phyloP scores from a whole-genome alignment of 2,113 vertebrate species.

The Syngnathus scovelli region DNA sequence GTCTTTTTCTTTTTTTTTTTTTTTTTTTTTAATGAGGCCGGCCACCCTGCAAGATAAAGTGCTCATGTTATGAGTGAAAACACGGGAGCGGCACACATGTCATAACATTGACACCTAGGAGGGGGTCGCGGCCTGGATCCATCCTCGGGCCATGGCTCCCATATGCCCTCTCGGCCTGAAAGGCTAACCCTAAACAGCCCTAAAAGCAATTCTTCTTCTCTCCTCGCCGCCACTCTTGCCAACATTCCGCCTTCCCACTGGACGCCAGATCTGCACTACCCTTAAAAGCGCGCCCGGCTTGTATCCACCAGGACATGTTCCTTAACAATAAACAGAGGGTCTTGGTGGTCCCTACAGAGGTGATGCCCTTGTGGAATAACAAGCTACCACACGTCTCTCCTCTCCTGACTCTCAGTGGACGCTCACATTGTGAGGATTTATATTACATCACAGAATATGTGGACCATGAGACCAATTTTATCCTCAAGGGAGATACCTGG shows the following conservation, averaged over 20 bases:
- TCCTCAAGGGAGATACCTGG: no score
- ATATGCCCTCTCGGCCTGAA: slow-evolving; percentile 60
- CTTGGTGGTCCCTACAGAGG: slow-evolving; percentile 80
- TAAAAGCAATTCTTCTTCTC: slow-evolving; percentile 20
- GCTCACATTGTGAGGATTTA: slow-evolving; percentile 20
- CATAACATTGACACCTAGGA: slow-evolving; percentile 80
- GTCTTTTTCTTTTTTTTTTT: slow-evolving; percentile 72
- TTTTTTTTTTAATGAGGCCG: slow-evolving; percentile 76
- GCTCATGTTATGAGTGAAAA: slow-evolving; percentile 90
- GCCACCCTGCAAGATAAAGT: slow-evolving; percentile 84
- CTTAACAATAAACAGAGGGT: slow-evolving; percentile 82
- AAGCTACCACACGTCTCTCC: slow-evolving; percentile 65
- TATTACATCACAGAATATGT: slow-evolving; percentile 21
- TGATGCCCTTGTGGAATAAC: slow-evolving; percentile 71
- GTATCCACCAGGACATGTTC: slow-evolving; percentile 69
- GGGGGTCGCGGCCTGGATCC: slow-evolving; percentile 59
- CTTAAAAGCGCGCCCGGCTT: slow-evolving; percentile 53
- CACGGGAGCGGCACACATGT: slow-evolving; percentile 83
- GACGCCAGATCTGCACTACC: slow-evolving; percentile 22
- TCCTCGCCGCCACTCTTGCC: slow-evolving; percentile 10
- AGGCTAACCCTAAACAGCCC: slow-evolving; percentile 24
- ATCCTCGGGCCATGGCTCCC: slow-evolving; percentile 56
- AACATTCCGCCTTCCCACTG: slow-evolving; percentile 12
- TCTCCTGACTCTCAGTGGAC: slow-evolving; percentile 10
- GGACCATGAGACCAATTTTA: background rate